Evolutionary conservation across 2,113 vertebrate species (phyloP).

Genomic region (mouse (Mus musculus)): GRCm39 chr9:49926501-49927000

Average conservation of each 20-base stretch:
- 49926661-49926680: slow-evolving; percentile 66
- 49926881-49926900: slow-evolving; percentile 60
- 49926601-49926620: slow-evolving; percentile 36
- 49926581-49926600: not conserved
- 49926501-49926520: not conserved
- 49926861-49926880: slow-evolving; percentile 22
- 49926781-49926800: slow-evolving; percentile 74
- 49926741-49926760: slow-evolving; percentile 73
- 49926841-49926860: slow-evolving; percentile 60
- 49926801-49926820: slow-evolving; percentile 73
- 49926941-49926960: not conserved
- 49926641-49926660: slow-evolving; percentile 64
- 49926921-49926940: not conserved
- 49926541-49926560: not conserved
- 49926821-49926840: slow-evolving; percentile 70
- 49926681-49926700: slow-evolving; percentile 70
- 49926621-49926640: slow-evolving; percentile 33
- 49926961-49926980: not conserved
- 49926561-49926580: not conserved
- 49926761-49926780: slow-evolving; percentile 38
- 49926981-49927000: not conserved
- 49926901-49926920: slow-evolving; percentile 7
- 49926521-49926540: not conserved
- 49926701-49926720: slow-evolving; percentile 60
- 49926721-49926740: slow-evolving; percentile 75